A percentile compares a stretch with the other conserved stretches of the same genome.
phyloP scores from a whole-genome alignment of 2,113 vertebrate genomes.

The Ginglymostoma cirratum region DNA sequence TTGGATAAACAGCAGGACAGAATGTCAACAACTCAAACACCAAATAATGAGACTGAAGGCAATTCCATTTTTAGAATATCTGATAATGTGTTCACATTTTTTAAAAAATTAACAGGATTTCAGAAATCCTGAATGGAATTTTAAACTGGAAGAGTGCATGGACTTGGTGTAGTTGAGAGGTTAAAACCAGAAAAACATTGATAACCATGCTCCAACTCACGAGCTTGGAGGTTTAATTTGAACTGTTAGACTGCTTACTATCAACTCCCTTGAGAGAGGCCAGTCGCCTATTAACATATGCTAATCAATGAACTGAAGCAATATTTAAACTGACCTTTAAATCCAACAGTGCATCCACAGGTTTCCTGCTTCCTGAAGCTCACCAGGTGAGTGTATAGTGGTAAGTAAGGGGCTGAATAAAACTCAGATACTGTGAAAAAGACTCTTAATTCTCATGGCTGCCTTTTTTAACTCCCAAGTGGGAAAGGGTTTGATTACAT shows the following conservation, averaged over 20 bases:
- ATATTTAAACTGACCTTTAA: not conserved
- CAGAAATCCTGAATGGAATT: not conserved
- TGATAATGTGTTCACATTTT: not conserved
- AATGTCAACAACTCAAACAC: not conserved
- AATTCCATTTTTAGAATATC: not conserved
- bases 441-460: not conserved
- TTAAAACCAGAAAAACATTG: not conserved
- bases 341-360: not conserved
- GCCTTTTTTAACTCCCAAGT: not conserved
- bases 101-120: not conserved
- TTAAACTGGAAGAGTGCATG: not conserved
- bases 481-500: not conserved
- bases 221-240: not conserved
- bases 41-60: not conserved
- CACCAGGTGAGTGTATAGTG: not conserved
- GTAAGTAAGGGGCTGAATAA: not conserved
- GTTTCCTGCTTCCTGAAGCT: not conserved
- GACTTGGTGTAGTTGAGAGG: not conserved
- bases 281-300: not conserved
- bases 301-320: not conserved
- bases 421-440: not conserved
- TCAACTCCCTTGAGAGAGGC: not conserved
- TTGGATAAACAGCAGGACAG: not conserved
- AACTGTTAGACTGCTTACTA: not conserved
- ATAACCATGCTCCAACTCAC: not conserved